A percentile compares a stretch with the other conserved stretches of the same genome.
phyloP scores from a whole-genome alignment of 1,140 invertebrate genomes.

The Trachymyrmex septentrionalis region DNA sequence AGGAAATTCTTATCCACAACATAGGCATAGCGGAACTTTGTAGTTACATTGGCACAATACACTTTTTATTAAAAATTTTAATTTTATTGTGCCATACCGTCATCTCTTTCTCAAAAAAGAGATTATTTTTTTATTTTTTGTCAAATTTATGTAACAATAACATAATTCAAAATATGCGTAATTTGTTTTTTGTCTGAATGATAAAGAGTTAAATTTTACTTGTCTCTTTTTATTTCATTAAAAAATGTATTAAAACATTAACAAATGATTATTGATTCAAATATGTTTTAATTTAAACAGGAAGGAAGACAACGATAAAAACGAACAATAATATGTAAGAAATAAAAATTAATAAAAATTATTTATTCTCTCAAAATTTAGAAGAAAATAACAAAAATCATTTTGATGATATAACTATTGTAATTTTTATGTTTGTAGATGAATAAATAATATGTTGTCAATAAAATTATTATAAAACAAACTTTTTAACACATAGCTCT shows the following conservation, averaged over 20 bases:
- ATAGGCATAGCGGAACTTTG: not conserved
- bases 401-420: no score
- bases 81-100: not conserved
- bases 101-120: not conserved
- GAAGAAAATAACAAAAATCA: no score
- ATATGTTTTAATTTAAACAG: not conserved
- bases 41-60: not conserved
- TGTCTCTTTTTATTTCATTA: not conserved
- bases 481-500: no score
- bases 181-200: not conserved
- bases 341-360: no score
- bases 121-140: not conserved
- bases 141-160: not conserved
- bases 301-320: no score
- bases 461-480: no score
- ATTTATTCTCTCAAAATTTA: no score
- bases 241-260: not conserved
- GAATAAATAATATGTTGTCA: no score
- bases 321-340: no score
- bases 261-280: not conserved
- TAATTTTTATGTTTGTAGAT: no score
- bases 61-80: not conserved
- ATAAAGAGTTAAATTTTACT: not conserved
- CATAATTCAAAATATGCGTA: not conserved
- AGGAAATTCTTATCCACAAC: not conserved